Percentiles rank a stretch among this genome's conserved stretches.
Evolutionary conservation across 2,797 vertebrate species (phyloP).

Genomic region (Masticophis lateralis): DNA sequence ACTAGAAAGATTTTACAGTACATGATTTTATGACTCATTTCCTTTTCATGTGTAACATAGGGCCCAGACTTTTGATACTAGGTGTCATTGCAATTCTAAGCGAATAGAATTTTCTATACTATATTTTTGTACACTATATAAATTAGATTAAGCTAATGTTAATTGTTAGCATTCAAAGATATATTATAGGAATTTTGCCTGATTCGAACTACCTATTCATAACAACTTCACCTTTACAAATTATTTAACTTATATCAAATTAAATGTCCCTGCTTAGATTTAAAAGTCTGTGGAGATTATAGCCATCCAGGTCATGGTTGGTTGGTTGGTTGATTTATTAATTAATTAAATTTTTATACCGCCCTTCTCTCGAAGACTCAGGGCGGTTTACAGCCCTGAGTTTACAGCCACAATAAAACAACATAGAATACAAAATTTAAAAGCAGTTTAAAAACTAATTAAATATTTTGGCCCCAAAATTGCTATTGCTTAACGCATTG

Average conservation of each 20-base stretch:
- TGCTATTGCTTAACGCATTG: too few relatives aligned
- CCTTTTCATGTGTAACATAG: background rate
- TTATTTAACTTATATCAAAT: background rate
- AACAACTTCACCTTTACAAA: background rate
- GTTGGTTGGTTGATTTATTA: too few relatives aligned
- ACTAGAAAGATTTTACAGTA: background rate
- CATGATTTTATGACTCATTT: background rate
- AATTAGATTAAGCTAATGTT: background rate
- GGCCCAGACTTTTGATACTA: background rate
- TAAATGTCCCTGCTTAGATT: background rate
- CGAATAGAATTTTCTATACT: background rate
- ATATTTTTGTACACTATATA: background rate
- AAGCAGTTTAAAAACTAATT: too few relatives aligned
- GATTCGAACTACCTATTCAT: background rate
- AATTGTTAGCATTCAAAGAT: background rate
- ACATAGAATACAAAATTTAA: too few relatives aligned
- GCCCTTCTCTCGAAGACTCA: too few relatives aligned
- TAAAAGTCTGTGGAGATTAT: background rate
- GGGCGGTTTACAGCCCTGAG: too few relatives aligned
- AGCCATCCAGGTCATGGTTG: too few relatives aligned
- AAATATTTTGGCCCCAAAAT: too few relatives aligned
- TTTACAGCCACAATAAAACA: too few relatives aligned
- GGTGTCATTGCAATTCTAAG: background rate
- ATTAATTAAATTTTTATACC: too few relatives aligned
- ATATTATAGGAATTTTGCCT: background rate